phyloP scores from a whole-genome alignment of 2,888 invertebrate species.

The Diplolepis rosae region DNA sequence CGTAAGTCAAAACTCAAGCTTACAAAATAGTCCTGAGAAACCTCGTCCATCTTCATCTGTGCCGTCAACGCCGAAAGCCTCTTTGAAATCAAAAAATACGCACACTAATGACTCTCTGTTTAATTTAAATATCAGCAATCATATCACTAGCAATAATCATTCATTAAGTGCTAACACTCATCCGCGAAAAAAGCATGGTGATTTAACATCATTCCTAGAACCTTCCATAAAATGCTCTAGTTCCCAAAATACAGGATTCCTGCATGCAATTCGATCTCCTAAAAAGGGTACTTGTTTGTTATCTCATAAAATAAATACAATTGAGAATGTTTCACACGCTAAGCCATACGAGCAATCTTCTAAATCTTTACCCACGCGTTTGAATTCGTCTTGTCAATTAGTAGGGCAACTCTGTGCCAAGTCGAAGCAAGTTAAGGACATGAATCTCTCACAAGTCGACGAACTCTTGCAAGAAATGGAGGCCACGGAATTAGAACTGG shows the following conservation, averaged over 20 bases:
- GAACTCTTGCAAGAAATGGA: slow-evolving; percentile 73
- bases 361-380: slow-evolving; percentile 52
- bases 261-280: slow-evolving; percentile 56
- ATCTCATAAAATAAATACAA: slow-evolving; percentile 41
- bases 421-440: slow-evolving; percentile 55
- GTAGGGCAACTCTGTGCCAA: slow-evolving; percentile 51
- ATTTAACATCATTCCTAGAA: slow-evolving; percentile 52
- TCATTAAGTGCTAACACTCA: slow-evolving; percentile 49
- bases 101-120: slow-evolving; percentile 43
- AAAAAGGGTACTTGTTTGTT: slow-evolving; percentile 36
- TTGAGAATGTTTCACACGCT: slow-evolving; percentile 43
- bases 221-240: slow-evolving; percentile 43
- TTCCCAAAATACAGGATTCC: slow-evolving; percentile 46
- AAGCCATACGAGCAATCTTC: slow-evolving; percentile 42
- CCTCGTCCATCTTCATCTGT: slow-evolving; percentile 59
- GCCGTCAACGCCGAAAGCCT: slow-evolving; percentile 63
- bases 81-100: slow-evolving; percentile 37
- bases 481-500: slow-evolving; percentile 68
- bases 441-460: slow-evolving; percentile 72
- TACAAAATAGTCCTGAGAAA: slow-evolving; percentile 62
- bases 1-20: slow-evolving; percentile 58
- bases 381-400: slow-evolving; percentile 55
- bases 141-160: slow-evolving; percentile 48
- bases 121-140: slow-evolving; percentile 9
- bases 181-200: slow-evolving; percentile 57